Evolutionary conservation across 1,140 invertebrate species (phyloP).

Genomic region (Penaeus vannamei): DNA sequence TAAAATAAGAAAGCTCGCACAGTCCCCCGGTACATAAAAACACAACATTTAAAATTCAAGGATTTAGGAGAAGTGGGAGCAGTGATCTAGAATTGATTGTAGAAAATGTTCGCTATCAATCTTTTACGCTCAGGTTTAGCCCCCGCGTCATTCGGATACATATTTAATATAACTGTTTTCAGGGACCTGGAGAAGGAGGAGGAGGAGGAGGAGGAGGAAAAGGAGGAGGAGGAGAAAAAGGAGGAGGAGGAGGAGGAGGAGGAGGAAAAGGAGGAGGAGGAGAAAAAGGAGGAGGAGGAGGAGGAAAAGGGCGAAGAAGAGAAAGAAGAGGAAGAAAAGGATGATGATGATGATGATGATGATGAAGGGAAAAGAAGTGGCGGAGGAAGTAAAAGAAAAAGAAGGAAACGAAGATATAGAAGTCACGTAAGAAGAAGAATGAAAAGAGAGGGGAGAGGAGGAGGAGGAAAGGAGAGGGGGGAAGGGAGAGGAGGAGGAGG

Average conservation of each 20-base stretch:
- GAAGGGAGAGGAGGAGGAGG: background rate
- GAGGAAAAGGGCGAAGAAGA: background rate
- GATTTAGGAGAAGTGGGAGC: slow-evolving; percentile 39
- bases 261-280: background rate
- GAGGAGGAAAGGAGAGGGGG: background rate
- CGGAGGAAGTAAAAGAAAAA: background rate
- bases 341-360: background rate
- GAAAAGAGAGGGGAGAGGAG: background rate
- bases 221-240: background rate
- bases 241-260: background rate
- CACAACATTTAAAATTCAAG: slow-evolving; percentile 40
- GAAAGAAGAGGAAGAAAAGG: background rate
- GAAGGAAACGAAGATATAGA: background rate
- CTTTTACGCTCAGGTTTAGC: slow-evolving; percentile 48
- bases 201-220: background rate
- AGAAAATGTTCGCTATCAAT: slow-evolving; percentile 52
- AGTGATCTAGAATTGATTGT: slow-evolving; percentile 54
- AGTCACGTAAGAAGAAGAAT: background rate
- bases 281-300: background rate
- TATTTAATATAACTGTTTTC: slow-evolving; percentile 59
- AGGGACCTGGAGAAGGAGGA: background rate
- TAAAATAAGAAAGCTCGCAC: background rate
- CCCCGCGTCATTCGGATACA: slow-evolving; percentile 42
- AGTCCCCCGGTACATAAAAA: slow-evolving; percentile 27
- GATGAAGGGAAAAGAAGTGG: too few species aligned